These are phyloP conservation scores for Thera obeliscata DNA, from an alignment of 2,888 invertebrate genomes.

Conservation along the genomic window DNA sequence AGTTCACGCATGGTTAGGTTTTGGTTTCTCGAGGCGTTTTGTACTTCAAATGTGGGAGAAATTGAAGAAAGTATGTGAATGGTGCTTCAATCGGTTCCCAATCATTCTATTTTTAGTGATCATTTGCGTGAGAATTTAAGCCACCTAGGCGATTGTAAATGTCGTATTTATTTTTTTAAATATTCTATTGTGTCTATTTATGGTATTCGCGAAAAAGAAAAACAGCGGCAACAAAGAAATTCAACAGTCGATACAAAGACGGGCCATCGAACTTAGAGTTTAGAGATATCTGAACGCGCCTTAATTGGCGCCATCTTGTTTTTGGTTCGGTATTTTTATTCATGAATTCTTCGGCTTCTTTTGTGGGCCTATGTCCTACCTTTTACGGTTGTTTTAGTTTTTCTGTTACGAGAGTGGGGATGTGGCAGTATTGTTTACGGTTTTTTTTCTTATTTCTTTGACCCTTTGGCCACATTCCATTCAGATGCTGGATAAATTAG, in stretches of 20 bases:
- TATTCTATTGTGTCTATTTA: constrained; percentile 26
- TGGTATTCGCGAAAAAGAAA: constrained; percentile 17
- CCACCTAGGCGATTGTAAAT: constrained; percentile 2
- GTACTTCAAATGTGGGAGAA: constrained; percentile 28
- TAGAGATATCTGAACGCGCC: constrained; percentile 61
- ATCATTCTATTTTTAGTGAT: constrained; percentile 20
- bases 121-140: constrained; percentile 18
- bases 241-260: constrained; percentile 46
- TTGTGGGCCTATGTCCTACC: constrained; percentile 54
- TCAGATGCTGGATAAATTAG: constrained; percentile 4
- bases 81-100: constrained; percentile 16
- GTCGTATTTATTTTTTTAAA: constrained; percentile 11
- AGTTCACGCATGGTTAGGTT: constrained; percentile 41
- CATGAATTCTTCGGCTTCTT: constrained; percentile 66
- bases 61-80: constrained; percentile 32
- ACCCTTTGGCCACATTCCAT: constrained; percentile 26
- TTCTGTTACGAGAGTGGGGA: constrained; percentile 44
- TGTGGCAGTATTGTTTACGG: constrained; percentile 40
- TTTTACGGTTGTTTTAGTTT: constrained; percentile 57
- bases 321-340: constrained; percentile 75
- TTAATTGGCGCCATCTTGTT: constrained; percentile 70
- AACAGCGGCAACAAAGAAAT: constrained; percentile 31
- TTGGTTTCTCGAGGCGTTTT: constrained; percentile 31
- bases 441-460: constrained; percentile 29
- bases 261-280: constrained; percentile 56